phyloP scores from a whole-genome alignment of 2,888 invertebrate genomes.

The Xanthorhoe spadicearia region DNA sequence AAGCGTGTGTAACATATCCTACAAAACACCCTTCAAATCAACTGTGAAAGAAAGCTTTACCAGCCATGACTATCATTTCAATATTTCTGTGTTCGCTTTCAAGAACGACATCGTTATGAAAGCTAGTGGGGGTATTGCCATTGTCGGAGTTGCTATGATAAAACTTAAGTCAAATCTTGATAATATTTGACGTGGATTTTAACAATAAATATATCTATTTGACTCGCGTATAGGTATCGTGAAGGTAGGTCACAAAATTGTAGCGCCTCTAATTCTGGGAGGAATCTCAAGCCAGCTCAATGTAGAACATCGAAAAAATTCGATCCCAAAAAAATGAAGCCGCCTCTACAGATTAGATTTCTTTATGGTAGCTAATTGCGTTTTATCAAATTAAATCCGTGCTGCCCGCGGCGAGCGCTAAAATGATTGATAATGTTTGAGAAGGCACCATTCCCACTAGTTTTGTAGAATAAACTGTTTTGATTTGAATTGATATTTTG shows the following conservation, averaged over 20 bases:
- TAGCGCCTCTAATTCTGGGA: constrained; percentile 16
- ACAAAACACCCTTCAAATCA: constrained; percentile 22
- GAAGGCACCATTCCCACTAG: constrained; percentile 70
- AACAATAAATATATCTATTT: neutral
- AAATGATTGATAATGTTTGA: constrained; percentile 82
- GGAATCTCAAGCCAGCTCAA: constrained; percentile 55
- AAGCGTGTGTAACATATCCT: constrained; percentile 21
- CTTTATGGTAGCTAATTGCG: constrained; percentile 84
- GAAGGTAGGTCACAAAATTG: constrained; percentile 1
- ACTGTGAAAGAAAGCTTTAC: constrained; percentile 16
- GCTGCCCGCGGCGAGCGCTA: constrained; percentile 56
- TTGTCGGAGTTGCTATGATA: neutral
- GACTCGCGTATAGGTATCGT: constrained; percentile 6
- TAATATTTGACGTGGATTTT: too few species aligned
- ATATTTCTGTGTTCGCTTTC: neutral
- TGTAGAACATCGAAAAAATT: constrained; percentile 68
- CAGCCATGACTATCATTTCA: constrained; percentile 9
- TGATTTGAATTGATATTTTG: constrained; percentile 73
- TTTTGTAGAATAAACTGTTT: constrained; percentile 83
- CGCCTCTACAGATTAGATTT: constrained; percentile 80
- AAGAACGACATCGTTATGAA: neutral
- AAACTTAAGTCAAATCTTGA: neutral
- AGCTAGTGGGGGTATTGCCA: neutral
- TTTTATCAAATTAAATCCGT: constrained; percentile 84
- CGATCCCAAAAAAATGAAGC: constrained; percentile 73